Evolutionary conservation across 2,888 invertebrate species (phyloP), one percentile per base, ranked within the genome.

Genomic region (Xylophagus ater): DNA sequence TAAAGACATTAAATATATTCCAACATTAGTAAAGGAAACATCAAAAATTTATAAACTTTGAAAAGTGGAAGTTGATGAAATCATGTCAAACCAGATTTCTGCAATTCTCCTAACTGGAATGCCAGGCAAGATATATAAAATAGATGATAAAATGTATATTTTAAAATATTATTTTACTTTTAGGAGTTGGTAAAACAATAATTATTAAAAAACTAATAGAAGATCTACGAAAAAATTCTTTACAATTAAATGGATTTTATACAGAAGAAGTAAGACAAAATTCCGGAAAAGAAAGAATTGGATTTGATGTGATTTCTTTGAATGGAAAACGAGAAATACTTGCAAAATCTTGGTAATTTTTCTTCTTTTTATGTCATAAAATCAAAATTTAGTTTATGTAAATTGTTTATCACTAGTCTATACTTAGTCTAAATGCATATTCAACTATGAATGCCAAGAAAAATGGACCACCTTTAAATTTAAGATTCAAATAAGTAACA

Each of bases 171-270:
- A 15, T 14, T 13, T 9, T 33, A 20, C 2, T 37, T 31, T 12
- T 20, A 70, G 79, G 78, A 28, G 63, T 77, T 40, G 81, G 81
- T 2, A 81, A 81, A 57, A 80, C 80, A 3, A 79, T 78, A 0
- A 49, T 77, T 29, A 63, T 78, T 1, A 68, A 69, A 44, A 71
- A 70, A 51, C 40, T 71, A 6, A 51, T 54, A n/a, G 53, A 59
- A n/a, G 48, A 59, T 17, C 51, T 71, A 17, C 49, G 56, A 23
- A 51, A 57, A 3, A 51, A 58, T 28, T 47, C 57, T 24, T 42
- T 60, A 12, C 48, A 50, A 2, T 49, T 62, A 6, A 50, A 56
- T 37, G 81, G 81, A 3, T 81, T 81, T 59, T 75, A 72, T 48
- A 81, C 80, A 0, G 74, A 79, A 55, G 80, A 81, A 60, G 54